Conservation (phyloP, 2,113 vertebrate genomes). For the Conger conger region DNA sequence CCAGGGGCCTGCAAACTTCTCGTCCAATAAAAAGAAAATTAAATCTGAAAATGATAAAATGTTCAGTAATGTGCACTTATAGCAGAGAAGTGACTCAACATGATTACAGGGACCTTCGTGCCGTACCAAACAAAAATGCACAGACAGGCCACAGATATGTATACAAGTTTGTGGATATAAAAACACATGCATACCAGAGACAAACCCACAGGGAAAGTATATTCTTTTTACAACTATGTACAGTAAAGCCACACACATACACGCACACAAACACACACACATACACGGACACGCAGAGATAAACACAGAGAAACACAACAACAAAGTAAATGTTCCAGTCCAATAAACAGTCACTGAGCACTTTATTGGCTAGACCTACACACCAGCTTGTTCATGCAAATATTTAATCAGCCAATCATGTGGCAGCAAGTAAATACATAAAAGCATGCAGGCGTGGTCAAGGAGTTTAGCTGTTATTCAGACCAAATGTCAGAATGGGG, state of each 20-base stretch:
- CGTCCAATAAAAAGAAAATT: background rate
- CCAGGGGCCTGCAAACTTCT: background rate
- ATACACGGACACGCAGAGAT: background rate
- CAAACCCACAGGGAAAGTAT: too few species aligned
- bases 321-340: too few species aligned
- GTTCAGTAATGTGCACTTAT: background rate
- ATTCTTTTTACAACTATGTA: background rate
- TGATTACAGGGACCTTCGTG: background rate
- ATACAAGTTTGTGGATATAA: background rate
- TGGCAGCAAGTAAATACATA: too few species aligned
- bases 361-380: too few species aligned
- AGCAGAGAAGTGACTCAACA: background rate
- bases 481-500: too few species aligned
- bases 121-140: background rate
- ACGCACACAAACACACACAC: slow-evolving; percentile 2
- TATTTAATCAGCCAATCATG: too few species aligned
- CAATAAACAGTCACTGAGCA: too few species aligned
- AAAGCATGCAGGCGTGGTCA: too few species aligned
- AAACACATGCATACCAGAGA: background rate
- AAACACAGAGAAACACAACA: slow-evolving; percentile 7
- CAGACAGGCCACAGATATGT: background rate
- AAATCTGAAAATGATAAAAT: background rate
- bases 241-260: background rate
- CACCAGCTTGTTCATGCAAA: too few species aligned
- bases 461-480: too few species aligned